Evolutionary conservation across 2,888 invertebrate genomes (phyloP).

Genomic region (Epinotia demarniana): DNA sequence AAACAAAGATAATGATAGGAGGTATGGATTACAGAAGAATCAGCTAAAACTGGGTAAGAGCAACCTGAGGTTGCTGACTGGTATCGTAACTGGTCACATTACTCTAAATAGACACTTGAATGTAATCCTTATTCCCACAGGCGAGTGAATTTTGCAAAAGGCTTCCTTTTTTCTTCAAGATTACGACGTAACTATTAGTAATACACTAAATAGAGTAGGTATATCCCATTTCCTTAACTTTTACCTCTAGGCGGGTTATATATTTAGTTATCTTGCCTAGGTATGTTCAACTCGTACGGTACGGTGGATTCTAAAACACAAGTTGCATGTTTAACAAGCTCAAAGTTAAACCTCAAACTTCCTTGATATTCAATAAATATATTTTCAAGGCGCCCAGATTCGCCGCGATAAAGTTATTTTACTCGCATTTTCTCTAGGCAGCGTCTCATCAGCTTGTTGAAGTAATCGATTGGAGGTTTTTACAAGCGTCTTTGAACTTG

Average conservation of each 20-base stretch:
- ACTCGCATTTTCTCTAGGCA: background rate
- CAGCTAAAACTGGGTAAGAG: too few species aligned
- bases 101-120: too few species aligned
- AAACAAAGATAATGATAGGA: too few species aligned
- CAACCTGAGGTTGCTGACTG: too few species aligned
- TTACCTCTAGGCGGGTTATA: background rate
- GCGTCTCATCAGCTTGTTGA: slow-evolving; percentile 13
- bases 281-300: slow-evolving; percentile 5
- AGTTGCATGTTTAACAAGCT: slow-evolving; percentile 20
- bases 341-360: slow-evolving; percentile 14
- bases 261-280: slow-evolving; percentile 1
- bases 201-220: too few species aligned
- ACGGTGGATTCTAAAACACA: slow-evolving; percentile 6
- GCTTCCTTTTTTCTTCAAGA: too few species aligned
- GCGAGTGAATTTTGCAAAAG: too few species aligned
- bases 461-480: background rate
- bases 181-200: too few species aligned
- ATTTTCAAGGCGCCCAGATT: background rate
- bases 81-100: too few species aligned
- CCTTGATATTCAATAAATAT: background rate
- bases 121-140: too few species aligned
- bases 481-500: background rate
- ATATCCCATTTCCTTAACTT: background rate
- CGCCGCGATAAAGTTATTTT: slow-evolving; percentile 1
- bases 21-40: too few species aligned